These are phyloP conservation scores for Cotesia chilonis DNA, from an alignment of 1,140 invertebrate genomes.

Conservation along the genomic window DNA sequence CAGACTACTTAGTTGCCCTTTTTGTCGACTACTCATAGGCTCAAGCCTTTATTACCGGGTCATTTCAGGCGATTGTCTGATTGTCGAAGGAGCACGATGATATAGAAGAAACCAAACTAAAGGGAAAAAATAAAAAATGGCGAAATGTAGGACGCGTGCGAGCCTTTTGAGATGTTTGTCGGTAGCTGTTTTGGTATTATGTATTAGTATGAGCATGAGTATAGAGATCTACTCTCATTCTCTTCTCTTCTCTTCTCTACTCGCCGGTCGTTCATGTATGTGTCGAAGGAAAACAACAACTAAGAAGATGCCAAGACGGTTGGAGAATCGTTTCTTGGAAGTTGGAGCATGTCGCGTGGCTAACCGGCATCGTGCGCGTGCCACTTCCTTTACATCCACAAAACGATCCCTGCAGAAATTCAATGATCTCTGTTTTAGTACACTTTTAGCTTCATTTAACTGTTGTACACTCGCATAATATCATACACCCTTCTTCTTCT, in stretches of 20 bases:
- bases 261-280: no score
- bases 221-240: conserved; percentile 16
- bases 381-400: conserved; percentile 18
- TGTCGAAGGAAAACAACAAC: conserved; percentile 31
- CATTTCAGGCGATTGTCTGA: background rate
- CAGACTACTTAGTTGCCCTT: no score
- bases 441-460: background rate
- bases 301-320: conserved; percentile 16
- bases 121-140: background rate
- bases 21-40: no score
- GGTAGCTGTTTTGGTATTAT: background rate
- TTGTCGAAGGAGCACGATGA: background rate
- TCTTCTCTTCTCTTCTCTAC: background rate
- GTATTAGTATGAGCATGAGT: background rate
- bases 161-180: background rate
- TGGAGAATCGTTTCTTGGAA: conserved; percentile 32
- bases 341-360: conserved; percentile 37
- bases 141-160: background rate
- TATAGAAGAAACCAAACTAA: background rate
- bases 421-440: background rate
- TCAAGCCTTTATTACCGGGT: no score
- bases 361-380: conserved; percentile 34
- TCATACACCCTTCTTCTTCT: no score
- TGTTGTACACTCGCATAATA: no score
- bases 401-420: background rate